Evolutionary conservation across 2,797 vertebrate genomes (phyloP), one percentile per base, ranked within the genome.

Genomic region (Poecilia gillii): DNA sequence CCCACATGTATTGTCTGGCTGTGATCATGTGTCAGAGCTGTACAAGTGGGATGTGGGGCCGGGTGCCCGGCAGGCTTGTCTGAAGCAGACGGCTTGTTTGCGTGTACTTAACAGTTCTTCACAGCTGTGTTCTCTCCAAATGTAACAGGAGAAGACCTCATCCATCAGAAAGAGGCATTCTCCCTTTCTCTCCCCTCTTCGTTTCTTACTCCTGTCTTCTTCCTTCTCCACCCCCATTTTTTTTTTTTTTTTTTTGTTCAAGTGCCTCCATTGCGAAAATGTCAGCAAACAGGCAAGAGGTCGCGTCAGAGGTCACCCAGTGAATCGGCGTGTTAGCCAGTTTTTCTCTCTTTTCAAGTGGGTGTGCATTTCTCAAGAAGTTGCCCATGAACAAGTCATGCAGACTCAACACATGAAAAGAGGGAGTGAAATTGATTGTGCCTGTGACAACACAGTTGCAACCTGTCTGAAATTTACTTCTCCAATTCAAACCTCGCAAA

Each of bases 51-150:
- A 90, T 94, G 93, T 92, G 90, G 95, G 94, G 95, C 90, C 82
- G 88, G 90, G 85, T 94, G 95, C 93, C 92, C 92, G 96, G 95
- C 96, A 96, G 92, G 96, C 93, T 86, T 95, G 91, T 96, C 95
- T 96, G 95, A 96, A 95, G 93, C 94, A 73, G 76, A 94, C 94
- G 89, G 93, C 96, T 97, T 97, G 95, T 97, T 98, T 97, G 96
- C 96, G 94, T 97, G 96, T 96, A 94, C 94, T 95, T 95, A 96
- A 96, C 97, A 97, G 96, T 95, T 96, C 95, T 94, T 96, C 96
- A 95, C 97, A 98, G 97, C 97, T 98, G 97, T 96, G 95, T 97
- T 95, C 96, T 93, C 94, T 97, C 97, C 96, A 95, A 95, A 96
- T 92, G 94, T 96, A 96, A 95, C 93, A 94, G 96, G 96, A 96